Evolutionary conservation across 2,797 vertebrate species (phyloP), one percentile per base, ranked within the genome.

Genomic region (Clarias fuscus): DNA sequence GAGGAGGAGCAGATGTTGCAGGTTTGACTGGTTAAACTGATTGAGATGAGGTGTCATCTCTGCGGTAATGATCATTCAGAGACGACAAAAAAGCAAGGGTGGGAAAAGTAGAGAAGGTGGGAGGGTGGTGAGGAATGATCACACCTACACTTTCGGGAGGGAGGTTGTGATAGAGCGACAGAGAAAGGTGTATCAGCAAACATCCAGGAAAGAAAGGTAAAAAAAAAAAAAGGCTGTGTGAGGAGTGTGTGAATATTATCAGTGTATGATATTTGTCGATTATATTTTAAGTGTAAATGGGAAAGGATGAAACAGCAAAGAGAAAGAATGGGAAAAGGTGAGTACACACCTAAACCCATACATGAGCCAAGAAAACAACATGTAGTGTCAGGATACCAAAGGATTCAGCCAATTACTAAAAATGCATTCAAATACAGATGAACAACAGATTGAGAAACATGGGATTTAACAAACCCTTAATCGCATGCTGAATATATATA

Each of bases 21-120:
- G 86, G 86, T 87, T 90, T 90, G 87, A 90, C 86, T 86, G 91
- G 90, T 86, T 64, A 89, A 92, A 91, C 82, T 89, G 87, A 91
- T 84, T 87, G 92, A 92, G 89, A 89, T 89, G 87, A 77, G 87
- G 90, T 88, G 90, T 91, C 90, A 92, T 90, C 88, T 90, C 89
- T 86, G 92, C 85, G 87, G 90, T 93, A 90, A 92, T 67, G 84
- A 90, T 89, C 89, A 93, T 88, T 92, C 84, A 85, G 65, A 43
- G 76, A 70, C 17, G 73, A 67, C 58, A 71, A 72, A 61, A 82
- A 48, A 59, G 67, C 75, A 22, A 48, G 70, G 61, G 85, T 65
- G 64, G 48, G 78, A 20, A 43, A 76, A 59, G 13, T n/a, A 64
- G 53, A 62, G 62, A 30, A 24, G 37, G 80, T 64, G 71, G 76